Evolutionary conservation across 2,113 vertebrate genomes (phyloP).

Genomic region (Azemiops feae): DNA sequence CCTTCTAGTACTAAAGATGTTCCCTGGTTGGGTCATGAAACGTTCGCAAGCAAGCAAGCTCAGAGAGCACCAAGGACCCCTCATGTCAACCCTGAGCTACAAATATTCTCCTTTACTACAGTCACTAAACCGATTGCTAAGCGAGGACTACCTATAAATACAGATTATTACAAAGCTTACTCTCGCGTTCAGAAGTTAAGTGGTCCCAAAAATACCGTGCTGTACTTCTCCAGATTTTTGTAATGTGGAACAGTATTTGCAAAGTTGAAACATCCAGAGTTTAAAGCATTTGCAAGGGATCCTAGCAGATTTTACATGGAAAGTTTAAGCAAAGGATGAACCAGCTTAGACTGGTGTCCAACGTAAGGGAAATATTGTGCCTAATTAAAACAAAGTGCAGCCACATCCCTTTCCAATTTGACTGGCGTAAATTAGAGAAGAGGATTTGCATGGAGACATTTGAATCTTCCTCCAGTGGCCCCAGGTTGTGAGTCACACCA

Average conservation of each 20-base stretch:
- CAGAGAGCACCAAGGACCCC: too few relatives aligned
- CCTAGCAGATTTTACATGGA: not conserved
- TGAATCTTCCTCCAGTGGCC: not conserved
- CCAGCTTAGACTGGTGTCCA: not conserved
- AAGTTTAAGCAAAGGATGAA: not conserved
- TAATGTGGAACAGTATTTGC: not conserved
- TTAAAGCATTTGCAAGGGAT: not conserved
- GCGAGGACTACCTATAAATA: not conserved
- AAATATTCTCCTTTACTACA: too few relatives aligned
- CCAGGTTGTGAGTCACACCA: not conserved
- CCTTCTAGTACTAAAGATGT: too few relatives aligned
- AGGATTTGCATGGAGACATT: not conserved
- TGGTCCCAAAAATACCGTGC: not conserved
- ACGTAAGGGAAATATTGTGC: not conserved
- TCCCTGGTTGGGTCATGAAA: too few relatives aligned
- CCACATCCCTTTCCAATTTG: not conserved
- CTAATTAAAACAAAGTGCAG: not conserved
- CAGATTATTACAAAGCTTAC: not conserved
- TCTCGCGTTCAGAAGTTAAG: not conserved
- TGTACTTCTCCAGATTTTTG: not conserved
- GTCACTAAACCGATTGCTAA: not conserved
- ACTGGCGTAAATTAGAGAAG: not conserved
- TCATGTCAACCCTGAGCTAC: too few relatives aligned
- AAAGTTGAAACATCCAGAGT: not conserved
- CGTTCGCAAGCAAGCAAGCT: too few relatives aligned